Percentiles rank a stretch among this genome's conserved stretches.
Evolutionary conservation across 2,888 invertebrate genomes (phyloP).

Genomic region (Tipula confusa): DNA sequence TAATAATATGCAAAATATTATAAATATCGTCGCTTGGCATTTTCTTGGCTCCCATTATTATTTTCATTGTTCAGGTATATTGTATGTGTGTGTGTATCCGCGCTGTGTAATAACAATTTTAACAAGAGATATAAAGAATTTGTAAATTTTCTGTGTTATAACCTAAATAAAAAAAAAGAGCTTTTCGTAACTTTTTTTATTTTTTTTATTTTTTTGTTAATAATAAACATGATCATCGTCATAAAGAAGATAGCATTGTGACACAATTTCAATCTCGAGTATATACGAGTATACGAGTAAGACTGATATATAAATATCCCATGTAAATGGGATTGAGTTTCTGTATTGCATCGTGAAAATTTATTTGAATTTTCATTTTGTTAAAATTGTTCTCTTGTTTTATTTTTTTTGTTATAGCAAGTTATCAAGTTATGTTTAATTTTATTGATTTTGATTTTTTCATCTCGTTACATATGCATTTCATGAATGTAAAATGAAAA

Average conservation of each 20-base stretch:
- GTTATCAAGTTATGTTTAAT: neutral
- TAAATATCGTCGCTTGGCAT: neutral
- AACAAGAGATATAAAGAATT: neutral
- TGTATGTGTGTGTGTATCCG: too few relatives aligned
- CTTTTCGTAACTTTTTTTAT: too few relatives aligned
- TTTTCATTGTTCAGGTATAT: too few relatives aligned
- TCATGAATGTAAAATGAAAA: neutral
- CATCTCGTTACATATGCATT: neutral
- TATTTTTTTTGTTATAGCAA: neutral
- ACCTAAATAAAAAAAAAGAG: neutral
- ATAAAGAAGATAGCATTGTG: neutral
- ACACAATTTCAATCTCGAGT: too few relatives aligned
- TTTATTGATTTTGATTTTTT: neutral
- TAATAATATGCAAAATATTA: neutral
- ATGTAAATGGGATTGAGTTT: neutral
- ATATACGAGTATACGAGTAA: too few relatives aligned
- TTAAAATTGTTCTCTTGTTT: too few relatives aligned
- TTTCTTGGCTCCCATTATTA: neutral
- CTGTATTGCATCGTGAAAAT: neutral
- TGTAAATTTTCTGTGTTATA: neutral
- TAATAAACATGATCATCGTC: neutral
- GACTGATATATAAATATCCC: too few relatives aligned
- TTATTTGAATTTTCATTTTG: neutral
- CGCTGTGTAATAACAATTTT: neutral
- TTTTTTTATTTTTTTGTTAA: neutral